Evolutionary conservation across 2,888 invertebrate genomes (phyloP).

Genomic region (Masnerella sp.): DNA sequence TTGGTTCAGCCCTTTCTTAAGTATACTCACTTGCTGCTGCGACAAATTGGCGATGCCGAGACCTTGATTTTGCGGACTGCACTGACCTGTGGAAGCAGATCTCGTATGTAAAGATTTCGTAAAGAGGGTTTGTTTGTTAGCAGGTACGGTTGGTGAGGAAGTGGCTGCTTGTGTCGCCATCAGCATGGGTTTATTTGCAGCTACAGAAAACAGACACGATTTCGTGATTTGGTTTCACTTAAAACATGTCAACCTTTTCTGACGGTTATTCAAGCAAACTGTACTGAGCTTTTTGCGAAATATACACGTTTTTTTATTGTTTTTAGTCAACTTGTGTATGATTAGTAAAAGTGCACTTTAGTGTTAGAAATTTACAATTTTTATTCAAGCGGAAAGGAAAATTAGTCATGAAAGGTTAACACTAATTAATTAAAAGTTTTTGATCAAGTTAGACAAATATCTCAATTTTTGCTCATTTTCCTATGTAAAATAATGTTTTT

Average conservation of each 20-base stretch:
- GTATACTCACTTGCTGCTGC: conserved; percentile 72
- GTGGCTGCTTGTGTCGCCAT: conserved; percentile 74
- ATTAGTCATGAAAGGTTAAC: conserved; percentile 28
- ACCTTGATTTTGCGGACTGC: conserved; percentile 74
- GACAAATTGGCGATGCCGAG: conserved; percentile 73
- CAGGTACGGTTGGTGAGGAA: conserved; percentile 74
- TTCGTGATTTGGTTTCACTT: conserved; percentile 12
- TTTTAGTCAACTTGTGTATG: too few relatives aligned
- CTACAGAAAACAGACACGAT: conserved; percentile 55
- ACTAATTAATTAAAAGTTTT: conserved; percentile 8
- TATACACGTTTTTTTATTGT: too few relatives aligned
- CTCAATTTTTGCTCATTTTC: too few relatives aligned
- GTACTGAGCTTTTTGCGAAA: too few relatives aligned
- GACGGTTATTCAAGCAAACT: background rate
- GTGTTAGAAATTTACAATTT: too few relatives aligned
- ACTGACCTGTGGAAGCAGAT: conserved; percentile 71
- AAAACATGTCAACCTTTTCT: conserved; percentile 41
- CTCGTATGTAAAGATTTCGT: conserved; percentile 75
- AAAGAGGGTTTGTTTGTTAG: conserved; percentile 75
- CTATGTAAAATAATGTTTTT: too few relatives aligned
- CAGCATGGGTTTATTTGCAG: conserved; percentile 75
- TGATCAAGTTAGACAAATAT: too few relatives aligned
- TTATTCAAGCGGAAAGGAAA: background rate
- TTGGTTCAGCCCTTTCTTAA: conserved; percentile 21
- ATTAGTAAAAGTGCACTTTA: too few relatives aligned